Evolutionary conservation across 2,888 invertebrate genomes (phyloP).

Genomic region (Leucania comma): DNA sequence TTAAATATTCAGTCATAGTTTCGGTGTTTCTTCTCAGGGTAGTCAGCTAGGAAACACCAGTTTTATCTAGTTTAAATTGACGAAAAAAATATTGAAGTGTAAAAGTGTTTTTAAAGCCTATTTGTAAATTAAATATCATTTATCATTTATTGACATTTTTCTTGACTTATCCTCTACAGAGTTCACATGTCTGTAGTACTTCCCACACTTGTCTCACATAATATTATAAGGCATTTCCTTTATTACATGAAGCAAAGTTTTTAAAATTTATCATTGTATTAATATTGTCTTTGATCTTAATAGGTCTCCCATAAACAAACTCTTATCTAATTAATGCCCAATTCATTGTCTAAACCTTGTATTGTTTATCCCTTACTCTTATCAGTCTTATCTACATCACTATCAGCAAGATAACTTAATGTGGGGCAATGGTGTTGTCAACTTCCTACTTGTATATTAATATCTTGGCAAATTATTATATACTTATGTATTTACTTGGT

Average conservation of each 20-base stretch:
- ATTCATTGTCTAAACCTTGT: conserved; percentile 33
- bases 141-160: no score
- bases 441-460: conserved; percentile 30
- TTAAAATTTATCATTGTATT: background rate
- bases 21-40: no score
- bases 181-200: background rate
- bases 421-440: conserved; percentile 45
- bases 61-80: no score
- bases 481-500: conserved; percentile 9
- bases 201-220: background rate
- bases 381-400: conserved; percentile 16
- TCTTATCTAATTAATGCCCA: conserved; percentile 15
- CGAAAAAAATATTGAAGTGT: no score
- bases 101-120: no score
- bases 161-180: background rate
- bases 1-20: no score
- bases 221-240: background rate
- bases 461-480: conserved; percentile 35
- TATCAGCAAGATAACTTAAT: conserved; percentile 51
- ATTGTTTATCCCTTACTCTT: conserved; percentile 27
- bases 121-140: no score
- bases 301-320: background rate
- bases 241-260: background rate
- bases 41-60: no score
- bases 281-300: no score